phyloP scores from a whole-genome alignment of 2,113 vertebrate genomes.

The Epinephelus fuscoguttatus region DNA sequence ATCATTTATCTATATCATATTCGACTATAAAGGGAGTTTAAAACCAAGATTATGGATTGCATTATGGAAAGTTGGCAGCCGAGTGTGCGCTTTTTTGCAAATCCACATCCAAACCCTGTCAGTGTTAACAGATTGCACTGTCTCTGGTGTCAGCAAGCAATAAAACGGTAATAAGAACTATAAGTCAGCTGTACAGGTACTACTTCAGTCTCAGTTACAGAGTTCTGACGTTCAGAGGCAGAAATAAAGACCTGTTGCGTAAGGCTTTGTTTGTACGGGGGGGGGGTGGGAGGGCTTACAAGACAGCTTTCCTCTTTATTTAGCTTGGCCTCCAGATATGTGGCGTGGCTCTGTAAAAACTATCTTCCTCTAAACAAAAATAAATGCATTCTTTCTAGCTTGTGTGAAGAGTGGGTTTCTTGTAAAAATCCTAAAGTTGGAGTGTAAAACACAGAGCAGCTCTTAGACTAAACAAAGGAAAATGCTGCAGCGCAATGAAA shows the following conservation, averaged over 20 bases:
- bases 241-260: conserved; percentile 40
- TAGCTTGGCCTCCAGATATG: conserved; percentile 48
- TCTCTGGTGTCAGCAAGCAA: neutral
- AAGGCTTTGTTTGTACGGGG: conserved; percentile 30
- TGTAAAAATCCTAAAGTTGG: conserved; percentile 16
- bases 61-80: conserved; percentile 9
- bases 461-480: conserved; percentile 37
- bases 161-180: conserved; percentile 14
- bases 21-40: neutral
- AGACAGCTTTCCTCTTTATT: conserved; percentile 45
- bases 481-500: conserved; percentile 6
- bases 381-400: conserved; percentile 31
- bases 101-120: neutral
- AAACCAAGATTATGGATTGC: neutral
- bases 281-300: conserved; percentile 9
- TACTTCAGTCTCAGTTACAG: conserved; percentile 18
- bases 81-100: neutral
- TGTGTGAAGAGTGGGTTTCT: conserved; percentile 24
- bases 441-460: neutral
- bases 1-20: neutral
- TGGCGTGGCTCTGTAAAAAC: conserved; percentile 40
- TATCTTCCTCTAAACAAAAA: conserved; percentile 35
- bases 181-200: neutral
- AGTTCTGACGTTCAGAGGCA: conserved; percentile 11
- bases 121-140: neutral